phyloP scores from a whole-genome alignment of 2,113 vertebrate species.

The Neotoma lepida region DNA sequence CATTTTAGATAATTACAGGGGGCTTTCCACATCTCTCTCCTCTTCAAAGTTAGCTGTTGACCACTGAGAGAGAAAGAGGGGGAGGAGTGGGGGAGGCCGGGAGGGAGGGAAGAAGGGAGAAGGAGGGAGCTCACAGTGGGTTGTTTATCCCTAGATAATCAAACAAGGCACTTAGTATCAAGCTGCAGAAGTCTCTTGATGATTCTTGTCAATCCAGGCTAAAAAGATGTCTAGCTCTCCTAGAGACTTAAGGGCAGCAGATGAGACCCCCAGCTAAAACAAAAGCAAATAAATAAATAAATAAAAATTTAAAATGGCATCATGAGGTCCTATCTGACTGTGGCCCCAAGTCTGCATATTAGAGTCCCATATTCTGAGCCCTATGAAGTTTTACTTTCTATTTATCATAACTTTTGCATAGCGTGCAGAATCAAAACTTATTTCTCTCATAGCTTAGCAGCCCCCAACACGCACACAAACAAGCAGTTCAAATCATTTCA shows the following conservation, averaged over 20 bases:
- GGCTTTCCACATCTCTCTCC: not conserved
- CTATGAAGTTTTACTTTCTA: not conserved
- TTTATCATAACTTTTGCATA: not conserved
- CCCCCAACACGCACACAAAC: not conserved
- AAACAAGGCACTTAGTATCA: not conserved
- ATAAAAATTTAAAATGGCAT: not conserved
- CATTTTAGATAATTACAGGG: not conserved
- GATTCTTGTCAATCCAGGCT: constrained; percentile 89
- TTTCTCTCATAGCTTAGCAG: not conserved
- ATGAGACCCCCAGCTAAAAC: constrained; percentile 87
- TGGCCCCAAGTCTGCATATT: not conserved
- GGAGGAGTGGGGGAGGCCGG: too few relatives aligned
- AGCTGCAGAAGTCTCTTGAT: not conserved
- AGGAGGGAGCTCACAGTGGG: not conserved
- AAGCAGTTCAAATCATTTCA: not conserved
- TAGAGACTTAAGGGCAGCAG: constrained; percentile 90
- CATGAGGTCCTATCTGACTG: not conserved
- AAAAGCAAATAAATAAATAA: not conserved
- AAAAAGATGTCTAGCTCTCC: constrained; percentile 92
- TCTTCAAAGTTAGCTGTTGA: not conserved
- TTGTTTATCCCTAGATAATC: not conserved
- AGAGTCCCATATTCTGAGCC: not conserved
- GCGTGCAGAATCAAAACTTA: not conserved
- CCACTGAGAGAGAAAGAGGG: not conserved
- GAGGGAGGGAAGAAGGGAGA: not conserved